Evolutionary conservation across 2,797 vertebrate genomes (phyloP), one percentile per base, ranked within the genome.

Genomic region (Erethizon dorsatum): DNA sequence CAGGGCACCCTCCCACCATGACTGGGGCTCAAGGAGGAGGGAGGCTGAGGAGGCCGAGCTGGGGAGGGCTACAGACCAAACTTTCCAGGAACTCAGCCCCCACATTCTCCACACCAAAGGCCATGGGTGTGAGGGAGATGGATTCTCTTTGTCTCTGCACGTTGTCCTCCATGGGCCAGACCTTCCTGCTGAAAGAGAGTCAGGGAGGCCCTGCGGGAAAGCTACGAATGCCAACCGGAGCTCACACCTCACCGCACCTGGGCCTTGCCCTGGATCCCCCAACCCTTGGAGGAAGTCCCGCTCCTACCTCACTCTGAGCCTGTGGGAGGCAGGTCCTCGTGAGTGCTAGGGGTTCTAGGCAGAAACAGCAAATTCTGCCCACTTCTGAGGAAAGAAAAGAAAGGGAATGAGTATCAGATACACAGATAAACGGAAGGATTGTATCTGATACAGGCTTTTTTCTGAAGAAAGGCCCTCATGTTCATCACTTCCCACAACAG

Each of bases 91-190:
- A 83, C 47, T 96, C 98, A 17, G 98, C 97, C 7, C 92, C 98
- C 73, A 52, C 45, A 92, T 99, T 98, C 71, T 98, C 97, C 90
- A 17, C 5, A 1, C 98, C 98, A 0, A 67, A 94, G 59, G 95
- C 61, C n/a, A 96, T 10, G 11, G 26, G 75, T 33, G 69, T 11
- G 33, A 98, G 92, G 14, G 90, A 96, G 95, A 98, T 75, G 47
- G 94, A 50, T n/a, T 86, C 45, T 71, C 45, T 22, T 11, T 1
- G 47, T 54, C 18, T 57, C 1, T 12, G 26, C 11, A 56, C 77
- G 15, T 90, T 6, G 41, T 91, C 88, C 61, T 98, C 98, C 99
- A 98, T 98, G 71, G 73, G 83, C 87, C 71, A 37, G 79, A 37
- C 8, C 54, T 65, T 28, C 5, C 86, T 90, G 97, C 90, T 98